Conservation (phyloP, 2,113 vertebrate genomes). For the Psephotus haematonotus region DNA sequence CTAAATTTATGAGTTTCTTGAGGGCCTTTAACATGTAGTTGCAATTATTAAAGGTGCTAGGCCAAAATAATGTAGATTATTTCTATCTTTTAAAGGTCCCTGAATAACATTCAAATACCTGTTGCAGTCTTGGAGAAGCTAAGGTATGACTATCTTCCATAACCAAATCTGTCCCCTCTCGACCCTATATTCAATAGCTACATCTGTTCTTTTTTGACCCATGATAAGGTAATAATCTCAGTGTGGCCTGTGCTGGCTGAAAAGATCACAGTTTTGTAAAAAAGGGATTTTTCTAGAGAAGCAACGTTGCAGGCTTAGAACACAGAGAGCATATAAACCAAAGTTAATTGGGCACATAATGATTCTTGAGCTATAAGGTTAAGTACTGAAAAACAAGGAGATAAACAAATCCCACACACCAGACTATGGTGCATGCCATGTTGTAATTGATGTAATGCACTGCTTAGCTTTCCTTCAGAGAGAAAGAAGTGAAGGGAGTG, state of each 20-base stretch:
- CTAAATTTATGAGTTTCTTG: conserved; percentile 12
- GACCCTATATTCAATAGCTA: not conserved
- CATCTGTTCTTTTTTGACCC: conserved; percentile 49
- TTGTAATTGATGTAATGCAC: not conserved
- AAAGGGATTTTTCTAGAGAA: conserved; percentile 35
- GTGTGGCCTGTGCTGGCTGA: not conserved
- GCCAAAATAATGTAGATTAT: conserved; percentile 12
- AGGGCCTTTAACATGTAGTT: not conserved
- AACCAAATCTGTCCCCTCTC: not conserved
- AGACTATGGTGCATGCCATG: not conserved
- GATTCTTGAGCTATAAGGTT: conserved; percentile 37
- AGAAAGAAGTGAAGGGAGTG: not conserved
- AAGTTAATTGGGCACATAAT: conserved; percentile 55
- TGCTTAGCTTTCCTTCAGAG: not conserved
- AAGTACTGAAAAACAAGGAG: conserved; percentile 37
- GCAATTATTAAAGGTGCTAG: conserved; percentile 23
- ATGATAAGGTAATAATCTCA: conserved; percentile 1
- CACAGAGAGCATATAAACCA: conserved; percentile 26
- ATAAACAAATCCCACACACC: conserved; percentile 42
- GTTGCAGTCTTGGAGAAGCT: not conserved
- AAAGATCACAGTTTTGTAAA: not conserved
- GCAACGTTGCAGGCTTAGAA: not conserved
- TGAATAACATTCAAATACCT: not conserved
- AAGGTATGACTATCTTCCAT: not conserved
- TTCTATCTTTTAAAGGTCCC: conserved; percentile 24